Evolutionary conservation across 1,140 invertebrate species (phyloP).

Genomic region (Conus ventricosus): DNA sequence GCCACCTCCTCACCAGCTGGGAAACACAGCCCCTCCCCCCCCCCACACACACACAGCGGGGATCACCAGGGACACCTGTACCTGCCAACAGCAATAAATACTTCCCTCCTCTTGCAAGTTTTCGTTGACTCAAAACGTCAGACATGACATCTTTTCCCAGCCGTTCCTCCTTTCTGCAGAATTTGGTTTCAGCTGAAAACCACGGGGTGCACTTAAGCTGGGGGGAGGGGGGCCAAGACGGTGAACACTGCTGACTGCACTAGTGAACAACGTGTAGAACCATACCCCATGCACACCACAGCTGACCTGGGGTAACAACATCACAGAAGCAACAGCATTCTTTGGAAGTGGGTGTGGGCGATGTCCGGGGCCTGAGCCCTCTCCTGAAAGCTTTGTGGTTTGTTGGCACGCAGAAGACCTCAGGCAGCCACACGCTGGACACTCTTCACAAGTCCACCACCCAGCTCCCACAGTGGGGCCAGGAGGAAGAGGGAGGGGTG

Average conservation of each 20-base stretch:
- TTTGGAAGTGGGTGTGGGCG: background rate
- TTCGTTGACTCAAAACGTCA: background rate
- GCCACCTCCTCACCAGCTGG: too few relatives aligned
- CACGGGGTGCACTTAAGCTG: background rate
- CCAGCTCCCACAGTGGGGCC: background rate
- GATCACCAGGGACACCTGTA: background rate
- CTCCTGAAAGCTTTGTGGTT: too few relatives aligned
- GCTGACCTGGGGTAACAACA: too few relatives aligned
- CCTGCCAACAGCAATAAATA: background rate
- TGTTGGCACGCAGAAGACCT: too few relatives aligned
- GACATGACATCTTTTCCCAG: background rate
- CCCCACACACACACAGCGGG: background rate
- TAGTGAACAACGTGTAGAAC: too few relatives aligned
- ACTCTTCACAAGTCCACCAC: background rate
- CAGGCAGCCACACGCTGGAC: background rate
- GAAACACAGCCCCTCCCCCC: background rate
- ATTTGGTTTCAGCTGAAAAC: background rate
- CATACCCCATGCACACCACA: too few relatives aligned
- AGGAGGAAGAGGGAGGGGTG: background rate
- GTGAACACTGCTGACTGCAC: background rate
- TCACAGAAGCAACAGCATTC: background rate
- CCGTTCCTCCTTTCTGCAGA: too few relatives aligned
- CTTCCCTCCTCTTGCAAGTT: background rate
- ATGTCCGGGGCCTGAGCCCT: background rate
- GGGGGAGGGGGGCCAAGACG: background rate